These are phyloP conservation scores for Zelostemma sp. DNA, from an alignment of 1,140 invertebrate genomes.

Conservation along the genomic window DNA sequence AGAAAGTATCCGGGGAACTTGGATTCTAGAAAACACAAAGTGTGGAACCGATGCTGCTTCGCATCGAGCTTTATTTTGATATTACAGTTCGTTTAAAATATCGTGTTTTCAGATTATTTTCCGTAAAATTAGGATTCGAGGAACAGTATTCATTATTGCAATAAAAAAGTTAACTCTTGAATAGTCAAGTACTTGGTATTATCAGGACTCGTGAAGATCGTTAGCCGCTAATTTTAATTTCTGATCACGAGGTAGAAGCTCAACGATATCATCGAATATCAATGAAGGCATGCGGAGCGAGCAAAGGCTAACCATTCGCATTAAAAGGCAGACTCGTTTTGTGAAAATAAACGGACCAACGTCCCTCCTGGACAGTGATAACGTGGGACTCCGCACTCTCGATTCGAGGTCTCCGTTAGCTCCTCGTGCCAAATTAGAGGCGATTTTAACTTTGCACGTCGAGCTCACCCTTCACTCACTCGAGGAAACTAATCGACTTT, in stretches of 20 bases:
- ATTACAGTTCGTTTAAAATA: too few relatives aligned
- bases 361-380: slow-evolving; percentile 16
- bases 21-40: slow-evolving; percentile 14
- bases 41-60: neutral
- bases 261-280: slow-evolving; percentile 5
- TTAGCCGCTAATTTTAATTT: slow-evolving; percentile 4
- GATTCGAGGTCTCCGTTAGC: slow-evolving; percentile 12
- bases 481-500: slow-evolving; percentile 31
- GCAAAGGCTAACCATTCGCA: neutral
- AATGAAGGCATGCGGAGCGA: neutral
- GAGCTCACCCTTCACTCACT: slow-evolving; percentile 17
- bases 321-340: slow-evolving; percentile 7
- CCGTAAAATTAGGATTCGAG: too few relatives aligned
- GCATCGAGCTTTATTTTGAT: too few relatives aligned
- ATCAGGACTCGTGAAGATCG: neutral
- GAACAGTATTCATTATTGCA: too few relatives aligned
- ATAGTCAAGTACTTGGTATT: slow-evolving; percentile 1
- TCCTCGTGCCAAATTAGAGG: slow-evolving; percentile 31
- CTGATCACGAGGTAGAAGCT: slow-evolving; percentile 5
- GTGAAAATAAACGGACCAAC: slow-evolving; percentile 1
- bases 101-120: too few relatives aligned
- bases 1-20: slow-evolving; percentile 30
- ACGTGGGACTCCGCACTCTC: slow-evolving; percentile 18
- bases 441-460: slow-evolving; percentile 29
- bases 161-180: neutral